Conservation (phyloP, 2,888 invertebrate species). For the Trisateles emortualis region DNA sequence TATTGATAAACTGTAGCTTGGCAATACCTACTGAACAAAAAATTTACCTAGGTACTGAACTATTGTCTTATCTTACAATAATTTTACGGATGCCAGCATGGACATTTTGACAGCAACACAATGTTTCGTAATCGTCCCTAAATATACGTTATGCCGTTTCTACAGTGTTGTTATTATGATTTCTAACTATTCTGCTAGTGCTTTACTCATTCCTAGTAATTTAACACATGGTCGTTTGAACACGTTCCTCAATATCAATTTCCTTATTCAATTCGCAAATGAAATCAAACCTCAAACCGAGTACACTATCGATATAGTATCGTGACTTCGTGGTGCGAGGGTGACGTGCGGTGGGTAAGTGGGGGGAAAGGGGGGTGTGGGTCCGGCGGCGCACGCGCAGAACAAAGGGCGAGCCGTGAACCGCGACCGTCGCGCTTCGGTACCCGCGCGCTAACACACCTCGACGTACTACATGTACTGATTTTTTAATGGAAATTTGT, state of each 20-base stretch:
- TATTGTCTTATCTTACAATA: too few species aligned
- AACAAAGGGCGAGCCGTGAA: conserved; percentile 87
- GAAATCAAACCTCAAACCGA: conserved; percentile 35
- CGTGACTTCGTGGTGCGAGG: conserved; percentile 31
- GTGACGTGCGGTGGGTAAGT: conserved; percentile 29
- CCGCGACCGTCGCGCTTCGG: conserved; percentile 82
- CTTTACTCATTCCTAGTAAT: too few species aligned
- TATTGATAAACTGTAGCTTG: too few species aligned
- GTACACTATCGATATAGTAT: conserved; percentile 28
- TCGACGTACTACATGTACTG: conserved; percentile 54
- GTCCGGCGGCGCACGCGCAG: conserved; percentile 74
- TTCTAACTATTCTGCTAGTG: too few species aligned
- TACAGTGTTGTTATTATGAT: too few species aligned
- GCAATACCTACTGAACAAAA: too few species aligned
- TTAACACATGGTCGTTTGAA: not conserved
- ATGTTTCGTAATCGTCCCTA: too few species aligned
- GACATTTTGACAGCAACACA: too few species aligned
- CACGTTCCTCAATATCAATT: conserved; percentile 11
- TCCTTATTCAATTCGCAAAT: conserved; percentile 33
- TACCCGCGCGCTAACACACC: conserved; percentile 57
- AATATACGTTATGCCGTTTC: too few species aligned
- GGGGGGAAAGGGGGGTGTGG: conserved; percentile 47
- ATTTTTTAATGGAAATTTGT: conserved; percentile 62
- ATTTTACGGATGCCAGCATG: too few species aligned
- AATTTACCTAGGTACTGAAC: too few species aligned